These are phyloP conservation scores for Bolborhynchus lineola DNA, from an alignment of 2,113 vertebrate species.

Conservation along the genomic window DNA sequence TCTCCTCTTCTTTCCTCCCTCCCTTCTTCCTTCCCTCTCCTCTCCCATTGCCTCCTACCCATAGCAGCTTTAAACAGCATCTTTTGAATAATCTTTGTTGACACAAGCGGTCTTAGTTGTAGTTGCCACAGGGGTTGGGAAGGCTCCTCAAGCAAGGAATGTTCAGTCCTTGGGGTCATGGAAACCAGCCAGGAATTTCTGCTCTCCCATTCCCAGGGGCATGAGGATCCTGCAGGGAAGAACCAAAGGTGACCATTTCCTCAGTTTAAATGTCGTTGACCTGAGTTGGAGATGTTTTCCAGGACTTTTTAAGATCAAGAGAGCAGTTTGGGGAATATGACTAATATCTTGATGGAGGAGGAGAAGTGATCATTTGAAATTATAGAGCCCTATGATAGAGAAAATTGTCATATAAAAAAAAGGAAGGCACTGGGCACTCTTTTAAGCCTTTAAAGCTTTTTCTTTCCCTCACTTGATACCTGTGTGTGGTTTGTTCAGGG, in stretches of 20 bases:
- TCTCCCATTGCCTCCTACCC: background rate
- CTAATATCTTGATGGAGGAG: background rate
- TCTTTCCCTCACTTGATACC: background rate
- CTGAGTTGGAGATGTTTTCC: conserved; percentile 25
- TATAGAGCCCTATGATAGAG: background rate
- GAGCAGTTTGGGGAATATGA: background rate
- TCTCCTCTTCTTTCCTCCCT: background rate
- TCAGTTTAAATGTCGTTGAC: conserved; percentile 53
- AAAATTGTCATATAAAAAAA: background rate
- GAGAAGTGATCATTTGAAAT: background rate
- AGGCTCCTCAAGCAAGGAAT: conserved; percentile 29
- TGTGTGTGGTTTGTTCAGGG: background rate
- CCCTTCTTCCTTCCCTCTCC: background rate
- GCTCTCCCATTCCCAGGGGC: conserved; percentile 51
- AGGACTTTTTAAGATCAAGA: conserved; percentile 3
- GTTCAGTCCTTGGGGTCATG: conserved; percentile 42
- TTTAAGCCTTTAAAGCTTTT: background rate
- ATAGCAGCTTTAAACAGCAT: background rate
- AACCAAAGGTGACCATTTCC: conserved; percentile 53
- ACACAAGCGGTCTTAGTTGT: background rate
- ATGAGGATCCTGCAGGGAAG: background rate
- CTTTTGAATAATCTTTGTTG: conserved; percentile 11
- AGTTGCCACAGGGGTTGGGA: conserved; percentile 5
- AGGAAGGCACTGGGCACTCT: background rate
- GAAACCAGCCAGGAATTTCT: conserved; percentile 61